These are phyloP conservation scores for Nymphalis io DNA, from an alignment of 1,140 invertebrate genomes.

Conservation along the genomic window DNA sequence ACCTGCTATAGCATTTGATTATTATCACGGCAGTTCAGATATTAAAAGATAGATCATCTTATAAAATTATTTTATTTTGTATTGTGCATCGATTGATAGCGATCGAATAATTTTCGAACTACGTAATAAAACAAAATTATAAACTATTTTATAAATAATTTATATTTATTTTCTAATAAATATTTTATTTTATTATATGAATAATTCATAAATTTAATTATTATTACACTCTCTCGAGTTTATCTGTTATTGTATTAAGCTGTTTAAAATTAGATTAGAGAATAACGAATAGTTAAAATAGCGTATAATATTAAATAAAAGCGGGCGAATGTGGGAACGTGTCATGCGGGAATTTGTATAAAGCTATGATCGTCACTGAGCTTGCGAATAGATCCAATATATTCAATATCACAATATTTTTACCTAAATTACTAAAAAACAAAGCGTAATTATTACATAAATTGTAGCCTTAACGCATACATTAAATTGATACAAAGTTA, in stretches of 20 bases:
- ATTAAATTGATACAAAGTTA: no score
- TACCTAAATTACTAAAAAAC: background rate
- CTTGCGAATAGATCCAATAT: background rate
- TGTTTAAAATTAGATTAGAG: slow-evolving; percentile 8
- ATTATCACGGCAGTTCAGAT: background rate
- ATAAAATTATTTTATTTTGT: background rate
- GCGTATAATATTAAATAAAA: slow-evolving; percentile 48
- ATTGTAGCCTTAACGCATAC: background rate
- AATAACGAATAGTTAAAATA: slow-evolving; percentile 26
- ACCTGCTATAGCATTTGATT: slow-evolving; percentile 9
- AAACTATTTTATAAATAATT: no score
- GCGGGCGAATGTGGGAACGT: slow-evolving; percentile 50
- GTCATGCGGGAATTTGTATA: slow-evolving; percentile 34
- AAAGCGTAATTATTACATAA: background rate
- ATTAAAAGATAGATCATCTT: background rate
- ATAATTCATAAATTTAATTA: no score
- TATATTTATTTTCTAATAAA: no score
- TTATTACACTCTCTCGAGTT: background rate
- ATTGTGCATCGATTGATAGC: no score
- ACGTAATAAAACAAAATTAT: no score
- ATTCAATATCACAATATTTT: background rate
- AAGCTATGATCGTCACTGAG: slow-evolving; percentile 27
- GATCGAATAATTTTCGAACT: background rate
- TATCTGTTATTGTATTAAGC: background rate
- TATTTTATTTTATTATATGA: no score